These are phyloP conservation scores for Luffia ferchaultella DNA, from an alignment of 2,888 invertebrate genomes.

Conservation along the genomic window DNA sequence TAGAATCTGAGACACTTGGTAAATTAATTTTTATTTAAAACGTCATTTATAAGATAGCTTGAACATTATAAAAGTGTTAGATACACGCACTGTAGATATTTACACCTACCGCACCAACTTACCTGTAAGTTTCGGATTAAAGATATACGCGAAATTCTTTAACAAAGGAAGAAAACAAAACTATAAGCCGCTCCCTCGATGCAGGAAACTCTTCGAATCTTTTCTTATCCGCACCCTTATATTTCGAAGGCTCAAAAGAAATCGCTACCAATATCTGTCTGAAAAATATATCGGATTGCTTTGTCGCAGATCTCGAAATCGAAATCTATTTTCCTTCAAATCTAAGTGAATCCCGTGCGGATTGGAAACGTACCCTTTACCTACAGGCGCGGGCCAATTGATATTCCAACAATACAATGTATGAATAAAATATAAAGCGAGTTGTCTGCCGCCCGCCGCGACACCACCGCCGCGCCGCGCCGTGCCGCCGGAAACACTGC, in stretches of 20 bases:
- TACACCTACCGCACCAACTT: too few relatives aligned
- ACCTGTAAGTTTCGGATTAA: neutral
- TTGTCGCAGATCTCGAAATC: conserved; percentile 67
- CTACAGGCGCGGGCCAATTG: conserved; percentile 63
- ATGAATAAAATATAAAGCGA: conserved; percentile 67
- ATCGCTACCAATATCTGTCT: conserved; percentile 67
- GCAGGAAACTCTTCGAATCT: conserved; percentile 42
- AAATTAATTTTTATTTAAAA: too few relatives aligned
- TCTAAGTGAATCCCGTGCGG: conserved; percentile 68
- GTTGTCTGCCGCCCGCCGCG: neutral
- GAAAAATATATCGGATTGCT: conserved; percentile 68
- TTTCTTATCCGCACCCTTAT: conserved; percentile 57
- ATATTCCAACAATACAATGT: conserved; percentile 68
- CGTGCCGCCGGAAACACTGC: neutral
- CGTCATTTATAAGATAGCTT: too few relatives aligned
- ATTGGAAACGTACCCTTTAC: conserved; percentile 65
- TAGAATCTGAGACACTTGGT: too few relatives aligned
- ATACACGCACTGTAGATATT: too few relatives aligned
- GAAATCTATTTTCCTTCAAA: conserved; percentile 68
- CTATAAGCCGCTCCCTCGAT: neutral
- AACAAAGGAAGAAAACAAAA: neutral
- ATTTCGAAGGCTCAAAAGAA: conserved; percentile 67
- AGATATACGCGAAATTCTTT: neutral
- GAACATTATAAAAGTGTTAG: too few relatives aligned
- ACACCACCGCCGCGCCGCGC: neutral